Evolutionary conservation across 1,140 invertebrate genomes (phyloP), one percentile per base, ranked within the genome.

Genomic region (Lordiphosa mommai): DNA sequence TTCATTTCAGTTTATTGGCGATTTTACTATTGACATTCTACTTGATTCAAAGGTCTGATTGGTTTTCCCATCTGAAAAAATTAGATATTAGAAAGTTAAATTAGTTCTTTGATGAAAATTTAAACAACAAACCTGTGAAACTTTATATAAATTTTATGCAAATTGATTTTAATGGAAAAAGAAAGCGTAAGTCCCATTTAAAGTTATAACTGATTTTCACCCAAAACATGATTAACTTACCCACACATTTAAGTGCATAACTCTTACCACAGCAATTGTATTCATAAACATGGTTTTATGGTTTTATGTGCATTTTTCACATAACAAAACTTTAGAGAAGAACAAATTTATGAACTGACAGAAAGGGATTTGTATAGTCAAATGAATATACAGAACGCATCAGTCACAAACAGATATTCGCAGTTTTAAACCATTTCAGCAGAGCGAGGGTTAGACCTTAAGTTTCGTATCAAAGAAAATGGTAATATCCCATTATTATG

Each of bases 21-120:
- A 66, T 66, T 66, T 53, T 65, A 30, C 46, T 49, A 37, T 60
- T 57, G 50, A 57, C 55, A 65, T 66, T 60, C 47, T 40, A 46
- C 43, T 67, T 43, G 44, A 47, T 32, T 32, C 5, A 65, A 65
- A 49, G 66, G 36, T 36, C 41, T 36, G 27, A 50, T 34, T 38
- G 27, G 30, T 36, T 49, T 30, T 30, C 30, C n/a, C 16, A 32
- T 41, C 63, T 67, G 61, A 38, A 67, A 67, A 27, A 29, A n/a
- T n/a, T 20, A 67, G 50, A 44, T 34, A 8, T 7, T 1, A 40
- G 23, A 20, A 49, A 36, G 48, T 14, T 12, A 37, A 37, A 37
- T 37, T 16, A 37, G 12, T 12, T 37, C 14, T 14, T 8, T 6
- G 6, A 7, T 27, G 23, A 27, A n/a, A n/a, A n/a, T n/a, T n/a